Evolutionary conservation across 2,113 vertebrate species (phyloP).

Genomic region (Gymnorhina tibicen): DNA sequence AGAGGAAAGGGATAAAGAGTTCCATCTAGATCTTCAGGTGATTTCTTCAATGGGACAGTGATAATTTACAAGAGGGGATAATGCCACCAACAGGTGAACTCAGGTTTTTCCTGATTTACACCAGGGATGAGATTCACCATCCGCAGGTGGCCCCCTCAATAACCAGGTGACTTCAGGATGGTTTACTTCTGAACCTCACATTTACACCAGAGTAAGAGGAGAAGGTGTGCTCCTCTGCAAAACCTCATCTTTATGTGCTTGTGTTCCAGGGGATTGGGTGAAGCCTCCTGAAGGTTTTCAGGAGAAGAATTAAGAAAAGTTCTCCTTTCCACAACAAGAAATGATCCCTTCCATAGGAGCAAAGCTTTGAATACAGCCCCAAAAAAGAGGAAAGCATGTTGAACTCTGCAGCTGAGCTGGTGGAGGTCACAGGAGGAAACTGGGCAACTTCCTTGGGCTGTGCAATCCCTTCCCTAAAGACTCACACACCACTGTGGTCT

Average conservation of each 20-base stretch:
- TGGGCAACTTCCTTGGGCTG: neutral
- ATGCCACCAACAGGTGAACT: neutral
- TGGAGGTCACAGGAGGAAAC: neutral
- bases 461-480: neutral
- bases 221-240: neutral
- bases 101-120: neutral
- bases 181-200: neutral
- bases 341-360: neutral
- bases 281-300: neutral
- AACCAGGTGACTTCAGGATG: neutral
- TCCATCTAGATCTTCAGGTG: neutral
- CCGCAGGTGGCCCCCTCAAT: neutral
- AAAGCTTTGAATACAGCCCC: neutral
- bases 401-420: neutral
- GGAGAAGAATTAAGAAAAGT: neutral
- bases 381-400: rapidly evolving
- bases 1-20: neutral
- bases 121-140: neutral
- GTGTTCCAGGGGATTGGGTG: too few relatives aligned
- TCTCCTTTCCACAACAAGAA: neutral
- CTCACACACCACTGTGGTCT: neutral
- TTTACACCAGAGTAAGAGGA: neutral
- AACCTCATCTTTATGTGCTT: neutral
- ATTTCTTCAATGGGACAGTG: neutral
- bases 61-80: neutral